phyloP scores from a whole-genome alignment of 2,797 vertebrate genomes.

The Podarcis lilfordi region DNA sequence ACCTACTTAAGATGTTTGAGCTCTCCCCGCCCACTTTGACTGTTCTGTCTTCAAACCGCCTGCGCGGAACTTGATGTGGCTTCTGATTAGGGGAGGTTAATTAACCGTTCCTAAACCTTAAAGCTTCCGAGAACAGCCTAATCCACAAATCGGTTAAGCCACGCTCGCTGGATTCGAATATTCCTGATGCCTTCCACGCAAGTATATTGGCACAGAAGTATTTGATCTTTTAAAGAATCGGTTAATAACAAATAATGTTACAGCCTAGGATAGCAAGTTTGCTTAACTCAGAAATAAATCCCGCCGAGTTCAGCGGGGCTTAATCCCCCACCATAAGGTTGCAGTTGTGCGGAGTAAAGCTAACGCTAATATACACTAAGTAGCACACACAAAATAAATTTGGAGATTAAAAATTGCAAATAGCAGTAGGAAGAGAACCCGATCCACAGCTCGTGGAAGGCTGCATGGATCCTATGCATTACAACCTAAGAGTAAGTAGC shows the following conservation, averaged over 20 bases:
- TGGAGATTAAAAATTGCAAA: not conserved
- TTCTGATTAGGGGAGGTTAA: conserved; percentile 1
- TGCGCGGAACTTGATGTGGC: not conserved
- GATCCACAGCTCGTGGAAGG: not conserved
- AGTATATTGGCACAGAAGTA: not conserved
- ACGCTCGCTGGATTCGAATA: not conserved
- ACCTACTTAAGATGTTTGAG: not conserved
- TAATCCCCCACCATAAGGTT: not conserved
- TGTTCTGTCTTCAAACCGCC: not conserved
- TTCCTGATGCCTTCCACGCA: not conserved
- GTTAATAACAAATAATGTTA: not conserved
- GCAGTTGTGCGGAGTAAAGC: not conserved
- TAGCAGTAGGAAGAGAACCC: not conserved
- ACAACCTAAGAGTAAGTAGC: not conserved
- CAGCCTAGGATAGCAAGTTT: not conserved
- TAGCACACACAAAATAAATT: not conserved
- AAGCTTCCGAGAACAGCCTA: not conserved
- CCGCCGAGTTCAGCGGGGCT: not conserved
- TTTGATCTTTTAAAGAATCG: not conserved
- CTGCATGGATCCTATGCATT: not conserved
- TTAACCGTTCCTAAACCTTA: not conserved
- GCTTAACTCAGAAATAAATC: not conserved
- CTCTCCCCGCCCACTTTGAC: not conserved
- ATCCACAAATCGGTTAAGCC: not conserved
- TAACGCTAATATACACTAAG: not conserved